These are phyloP conservation scores for Brienomyrus brachyistius DNA, from an alignment of 2,113 vertebrate genomes.

Conservation along the genomic window DNA sequence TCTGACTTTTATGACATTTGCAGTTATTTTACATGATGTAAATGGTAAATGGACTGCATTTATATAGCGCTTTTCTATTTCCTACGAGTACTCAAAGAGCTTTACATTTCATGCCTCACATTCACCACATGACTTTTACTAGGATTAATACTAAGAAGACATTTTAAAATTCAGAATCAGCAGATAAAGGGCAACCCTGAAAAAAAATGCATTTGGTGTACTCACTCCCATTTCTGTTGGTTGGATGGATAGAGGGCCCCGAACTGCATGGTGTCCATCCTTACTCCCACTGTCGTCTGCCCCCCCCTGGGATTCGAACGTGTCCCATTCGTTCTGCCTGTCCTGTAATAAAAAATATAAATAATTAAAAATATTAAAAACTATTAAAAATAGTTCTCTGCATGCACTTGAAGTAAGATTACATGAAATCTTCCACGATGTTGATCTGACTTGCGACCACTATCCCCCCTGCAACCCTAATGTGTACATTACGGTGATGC, in stretches of 20 bases:
- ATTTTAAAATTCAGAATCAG: neutral
- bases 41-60: no score
- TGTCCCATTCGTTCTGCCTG: neutral
- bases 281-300: neutral
- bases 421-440: neutral
- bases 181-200: neutral
- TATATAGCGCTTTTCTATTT: no score
- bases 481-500: neutral
- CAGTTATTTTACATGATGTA: no score
- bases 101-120: no score
- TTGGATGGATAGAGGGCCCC: neutral
- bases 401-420: neutral
- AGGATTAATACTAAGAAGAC: neutral
- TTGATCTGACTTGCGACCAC: neutral
- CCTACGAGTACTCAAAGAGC: no score
- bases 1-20: neutral
- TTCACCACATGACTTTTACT: neutral
- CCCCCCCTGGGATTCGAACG: neutral
- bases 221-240: neutral
- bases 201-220: neutral
- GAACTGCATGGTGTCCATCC: neutral
- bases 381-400: neutral
- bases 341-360: neutral
- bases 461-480: neutral
- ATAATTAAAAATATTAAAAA: neutral